A percentile compares a stretch with the other conserved stretches of the same genome.
phyloP scores from a whole-genome alignment of 2,888 invertebrate species.

The Troilus luridus region DNA sequence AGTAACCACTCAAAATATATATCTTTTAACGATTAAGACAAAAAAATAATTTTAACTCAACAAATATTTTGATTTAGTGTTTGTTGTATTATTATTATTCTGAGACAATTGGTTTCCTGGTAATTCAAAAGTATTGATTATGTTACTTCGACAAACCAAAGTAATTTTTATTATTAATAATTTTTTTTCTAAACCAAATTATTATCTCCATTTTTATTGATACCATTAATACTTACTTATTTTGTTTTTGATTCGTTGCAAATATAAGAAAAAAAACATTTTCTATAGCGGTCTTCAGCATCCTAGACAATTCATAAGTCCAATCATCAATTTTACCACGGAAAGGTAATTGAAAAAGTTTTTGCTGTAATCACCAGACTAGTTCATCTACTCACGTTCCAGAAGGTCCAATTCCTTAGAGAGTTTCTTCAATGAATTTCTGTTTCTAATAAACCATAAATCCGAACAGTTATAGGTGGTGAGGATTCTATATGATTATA shows the following conservation, averaged over 20 bases:
- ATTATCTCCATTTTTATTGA: no score
- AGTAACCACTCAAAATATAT: no score
- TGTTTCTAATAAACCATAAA: background rate
- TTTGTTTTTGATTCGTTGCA: background rate
- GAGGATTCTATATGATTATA: background rate
- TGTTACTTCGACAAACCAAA: no score
- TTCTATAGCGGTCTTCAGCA: background rate
- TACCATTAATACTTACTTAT: background rate
- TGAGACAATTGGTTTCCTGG: no score
- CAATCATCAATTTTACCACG: background rate
- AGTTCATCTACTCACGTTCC: slow-evolving; percentile 3
- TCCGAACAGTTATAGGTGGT: background rate
- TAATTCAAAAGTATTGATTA: no score
- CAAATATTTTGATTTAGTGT: no score
- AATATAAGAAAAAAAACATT: background rate
- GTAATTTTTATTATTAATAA: no score
- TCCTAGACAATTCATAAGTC: background rate
- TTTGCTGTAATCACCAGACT: slow-evolving; percentile 13
- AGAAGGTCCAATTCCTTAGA: background rate
- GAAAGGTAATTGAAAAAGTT: slow-evolving; percentile 35
- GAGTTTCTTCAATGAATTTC: background rate
- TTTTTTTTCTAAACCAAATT: background rate
- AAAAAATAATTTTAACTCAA: no score
- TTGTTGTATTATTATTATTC: no score
- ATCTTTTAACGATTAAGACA: no score